phyloP scores from a whole-genome alignment of 2,113 vertebrate genomes.

The Strigops habroptila region DNA sequence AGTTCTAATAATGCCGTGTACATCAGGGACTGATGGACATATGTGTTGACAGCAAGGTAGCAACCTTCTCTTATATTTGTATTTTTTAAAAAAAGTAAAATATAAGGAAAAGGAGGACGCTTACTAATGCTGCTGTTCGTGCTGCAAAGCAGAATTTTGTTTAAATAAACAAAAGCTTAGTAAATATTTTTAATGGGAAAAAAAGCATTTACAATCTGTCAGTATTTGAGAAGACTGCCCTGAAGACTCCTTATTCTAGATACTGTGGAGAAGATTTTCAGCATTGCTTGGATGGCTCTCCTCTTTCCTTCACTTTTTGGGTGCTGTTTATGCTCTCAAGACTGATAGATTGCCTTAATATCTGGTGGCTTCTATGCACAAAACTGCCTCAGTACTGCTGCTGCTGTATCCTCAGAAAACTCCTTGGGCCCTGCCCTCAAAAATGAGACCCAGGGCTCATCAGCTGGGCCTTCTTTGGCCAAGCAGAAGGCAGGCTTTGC shows the following conservation, averaged over 20 bases:
- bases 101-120: neutral
- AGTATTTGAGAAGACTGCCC: neutral
- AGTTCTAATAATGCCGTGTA: conserved; percentile 18
- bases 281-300: neutral
- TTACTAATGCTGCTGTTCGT: neutral
- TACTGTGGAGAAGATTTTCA: neutral
- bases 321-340: neutral
- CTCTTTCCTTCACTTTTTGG: neutral
- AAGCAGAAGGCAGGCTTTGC: neutral
- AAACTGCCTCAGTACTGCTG: neutral
- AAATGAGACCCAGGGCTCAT: neutral
- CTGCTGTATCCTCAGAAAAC: neutral
- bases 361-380: neutral
- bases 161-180: neutral
- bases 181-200: neutral
- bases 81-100: neutral
- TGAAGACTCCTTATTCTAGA: neutral
- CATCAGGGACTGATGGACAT: conserved; percentile 18
- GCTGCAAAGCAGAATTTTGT: neutral
- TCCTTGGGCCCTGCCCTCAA: neutral
- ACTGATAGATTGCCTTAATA: neutral
- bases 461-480: neutral
- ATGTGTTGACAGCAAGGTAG: neutral
- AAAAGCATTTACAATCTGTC: neutral
- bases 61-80: neutral